Percentiles rank a stretch among this genome's conserved stretches.
Evolutionary conservation across 2,113 vertebrate genomes (phyloP).

Genomic region (Saguinus midas): DNA sequence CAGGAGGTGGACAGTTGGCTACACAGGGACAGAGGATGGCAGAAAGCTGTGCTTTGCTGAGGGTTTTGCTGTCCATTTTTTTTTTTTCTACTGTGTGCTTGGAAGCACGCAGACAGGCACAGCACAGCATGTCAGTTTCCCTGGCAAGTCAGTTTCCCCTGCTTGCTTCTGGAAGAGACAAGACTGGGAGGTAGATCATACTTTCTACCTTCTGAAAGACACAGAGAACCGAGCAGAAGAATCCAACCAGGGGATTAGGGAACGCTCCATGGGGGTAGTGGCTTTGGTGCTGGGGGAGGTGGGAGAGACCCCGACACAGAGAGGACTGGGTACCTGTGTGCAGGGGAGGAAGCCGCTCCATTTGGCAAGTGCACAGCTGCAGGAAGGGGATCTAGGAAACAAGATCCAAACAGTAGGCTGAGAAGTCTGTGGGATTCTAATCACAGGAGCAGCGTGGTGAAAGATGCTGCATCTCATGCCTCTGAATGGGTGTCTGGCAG

Average conservation of each 20-base stretch:
- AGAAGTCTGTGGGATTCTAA: not conserved
- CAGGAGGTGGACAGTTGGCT: not conserved
- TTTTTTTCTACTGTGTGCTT: no score
- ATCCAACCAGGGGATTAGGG: not conserved
- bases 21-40: accelerated
- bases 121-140: no score
- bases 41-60: not conserved
- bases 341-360: not conserved
- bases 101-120: no score
- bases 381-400: not conserved
- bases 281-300: not conserved
- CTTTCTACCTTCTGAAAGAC: not conserved
- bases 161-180: not conserved
- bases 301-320: no score
- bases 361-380: not conserved
- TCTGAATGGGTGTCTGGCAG: not conserved
- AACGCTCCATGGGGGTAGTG: accelerated
- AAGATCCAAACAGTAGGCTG: accelerated
- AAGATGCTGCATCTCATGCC: accelerated
- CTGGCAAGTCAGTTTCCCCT: not conserved
- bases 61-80: not conserved
- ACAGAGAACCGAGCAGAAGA: not conserved
- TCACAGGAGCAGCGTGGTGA: accelerated
- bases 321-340: not conserved
- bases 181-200: accelerated